Conservation (phyloP, 2,797 vertebrate species). For the Salarias fasciatus region DNA sequence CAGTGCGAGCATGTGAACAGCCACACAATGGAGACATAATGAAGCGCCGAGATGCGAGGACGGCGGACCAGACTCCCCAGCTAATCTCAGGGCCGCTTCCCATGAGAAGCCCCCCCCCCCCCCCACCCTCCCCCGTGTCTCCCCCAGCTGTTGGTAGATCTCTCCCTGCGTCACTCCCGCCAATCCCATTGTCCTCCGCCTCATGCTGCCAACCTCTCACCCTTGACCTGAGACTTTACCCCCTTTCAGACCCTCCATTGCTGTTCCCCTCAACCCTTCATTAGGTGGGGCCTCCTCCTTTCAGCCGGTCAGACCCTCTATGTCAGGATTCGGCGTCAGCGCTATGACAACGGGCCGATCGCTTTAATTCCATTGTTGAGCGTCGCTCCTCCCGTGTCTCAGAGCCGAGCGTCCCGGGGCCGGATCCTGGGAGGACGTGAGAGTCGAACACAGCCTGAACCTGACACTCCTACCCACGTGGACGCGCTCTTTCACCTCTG, state of each 20-base stretch:
- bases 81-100: constrained; percentile 72
- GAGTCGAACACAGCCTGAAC: constrained; percentile 51
- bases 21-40: constrained; percentile 72
- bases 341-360: constrained; percentile 74
- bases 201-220: constrained; percentile 76
- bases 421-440: constrained; percentile 53
- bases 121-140: constrained; percentile 37
- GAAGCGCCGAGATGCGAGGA: constrained; percentile 58
- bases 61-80: constrained; percentile 64
- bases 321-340: constrained; percentile 54
- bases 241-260: constrained; percentile 38
- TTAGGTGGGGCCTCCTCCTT: constrained; percentile 46
- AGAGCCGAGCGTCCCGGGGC: constrained; percentile 37
- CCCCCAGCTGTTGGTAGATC: constrained; percentile 72
- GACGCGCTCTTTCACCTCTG: constrained; percentile 13
- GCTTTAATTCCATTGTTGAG: constrained; percentile 68
- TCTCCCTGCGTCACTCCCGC: constrained; percentile 52
- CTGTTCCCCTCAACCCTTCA: constrained; percentile 30
- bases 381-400: constrained; percentile 27
- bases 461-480: constrained; percentile 49
- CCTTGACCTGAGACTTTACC: constrained; percentile 74
- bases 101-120: constrained; percentile 61
- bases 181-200: constrained; percentile 61
- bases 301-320: constrained; percentile 36
- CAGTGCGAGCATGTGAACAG: constrained; percentile 42